Percentiles rank a stretch among this genome's conserved stretches.
Evolutionary conservation across 2,113 vertebrate species (phyloP).

Genomic region (Sitta europaea): DNA sequence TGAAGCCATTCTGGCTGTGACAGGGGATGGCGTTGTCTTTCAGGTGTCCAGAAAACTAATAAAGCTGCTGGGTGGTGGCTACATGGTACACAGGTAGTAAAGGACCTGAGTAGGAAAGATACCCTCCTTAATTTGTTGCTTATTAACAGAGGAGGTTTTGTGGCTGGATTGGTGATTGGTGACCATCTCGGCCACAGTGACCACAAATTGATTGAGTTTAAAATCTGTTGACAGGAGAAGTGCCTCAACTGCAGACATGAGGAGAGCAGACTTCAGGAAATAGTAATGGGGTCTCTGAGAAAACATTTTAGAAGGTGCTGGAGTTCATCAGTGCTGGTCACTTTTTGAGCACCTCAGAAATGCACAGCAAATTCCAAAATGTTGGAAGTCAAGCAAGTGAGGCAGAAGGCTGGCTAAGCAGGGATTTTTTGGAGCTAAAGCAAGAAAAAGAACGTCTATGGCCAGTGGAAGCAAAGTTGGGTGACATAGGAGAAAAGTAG

Average conservation of each 20-base stretch:
- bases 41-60: not conserved
- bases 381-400: not conserved
- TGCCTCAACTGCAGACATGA: not conserved
- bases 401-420: not conserved
- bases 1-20: not conserved
- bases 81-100: not conserved
- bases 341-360: not conserved
- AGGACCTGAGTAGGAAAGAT: not conserved
- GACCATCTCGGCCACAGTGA: not conserved
- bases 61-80: not conserved
- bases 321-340: not conserved
- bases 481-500: too few relatives aligned
- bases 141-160: not conserved
- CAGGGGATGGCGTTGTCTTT: not conserved
- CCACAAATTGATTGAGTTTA: not conserved
- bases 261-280: not conserved
- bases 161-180: too few relatives aligned
- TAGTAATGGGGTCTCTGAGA: not conserved
- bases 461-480: not conserved
- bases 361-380: not conserved
- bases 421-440: not conserved
- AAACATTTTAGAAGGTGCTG: not conserved
- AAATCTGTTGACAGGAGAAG: not conserved
- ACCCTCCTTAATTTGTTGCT: not conserved
- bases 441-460: not conserved